phyloP scores from a whole-genome alignment of 2,113 vertebrate genomes.

The Seriola dumerili region DNA sequence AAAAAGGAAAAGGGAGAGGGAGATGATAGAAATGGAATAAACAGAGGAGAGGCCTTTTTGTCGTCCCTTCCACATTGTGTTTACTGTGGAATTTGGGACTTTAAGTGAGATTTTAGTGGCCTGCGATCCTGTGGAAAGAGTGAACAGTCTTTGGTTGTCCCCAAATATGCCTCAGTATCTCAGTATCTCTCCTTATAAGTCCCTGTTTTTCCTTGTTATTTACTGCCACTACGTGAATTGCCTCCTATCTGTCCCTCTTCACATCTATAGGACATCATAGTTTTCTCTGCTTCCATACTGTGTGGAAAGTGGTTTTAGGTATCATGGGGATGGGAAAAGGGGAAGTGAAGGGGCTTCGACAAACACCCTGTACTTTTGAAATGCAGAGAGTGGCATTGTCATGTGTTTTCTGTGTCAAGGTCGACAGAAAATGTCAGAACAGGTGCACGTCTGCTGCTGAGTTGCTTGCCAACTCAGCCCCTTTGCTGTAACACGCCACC shows the following conservation, averaged over 20 bases:
- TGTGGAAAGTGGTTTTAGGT: conserved; percentile 65
- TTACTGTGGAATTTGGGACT: conserved; percentile 33
- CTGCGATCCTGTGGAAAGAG: conserved; percentile 33
- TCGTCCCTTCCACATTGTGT: conserved; percentile 25
- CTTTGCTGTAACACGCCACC: conserved; percentile 77
- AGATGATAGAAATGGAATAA: conserved; percentile 31
- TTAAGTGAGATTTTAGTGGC: conserved; percentile 10
- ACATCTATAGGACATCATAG: conserved; percentile 24
- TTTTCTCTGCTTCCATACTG: background rate
- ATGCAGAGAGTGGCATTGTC: conserved; percentile 80
- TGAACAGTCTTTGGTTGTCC: conserved; percentile 14
- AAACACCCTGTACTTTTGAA: conserved; percentile 70
- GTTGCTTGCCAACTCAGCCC: conserved; percentile 84
- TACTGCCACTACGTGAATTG: conserved; percentile 21
- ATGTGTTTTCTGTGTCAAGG: conserved; percentile 85
- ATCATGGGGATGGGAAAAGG: conserved; percentile 50
- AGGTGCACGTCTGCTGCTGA: conserved; percentile 85
- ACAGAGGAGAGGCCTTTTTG: conserved; percentile 41
- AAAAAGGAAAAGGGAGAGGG: conserved; percentile 51
- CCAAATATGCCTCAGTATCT: conserved; percentile 24
- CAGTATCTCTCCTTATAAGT: background rate
- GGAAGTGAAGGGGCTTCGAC: conserved; percentile 54
- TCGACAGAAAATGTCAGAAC: conserved; percentile 87
- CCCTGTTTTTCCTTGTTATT: conserved; percentile 20
- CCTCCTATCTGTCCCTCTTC: conserved; percentile 15